Conservation (phyloP, 2,113 vertebrate species). For the Phoenicopterus ruber region DNA sequence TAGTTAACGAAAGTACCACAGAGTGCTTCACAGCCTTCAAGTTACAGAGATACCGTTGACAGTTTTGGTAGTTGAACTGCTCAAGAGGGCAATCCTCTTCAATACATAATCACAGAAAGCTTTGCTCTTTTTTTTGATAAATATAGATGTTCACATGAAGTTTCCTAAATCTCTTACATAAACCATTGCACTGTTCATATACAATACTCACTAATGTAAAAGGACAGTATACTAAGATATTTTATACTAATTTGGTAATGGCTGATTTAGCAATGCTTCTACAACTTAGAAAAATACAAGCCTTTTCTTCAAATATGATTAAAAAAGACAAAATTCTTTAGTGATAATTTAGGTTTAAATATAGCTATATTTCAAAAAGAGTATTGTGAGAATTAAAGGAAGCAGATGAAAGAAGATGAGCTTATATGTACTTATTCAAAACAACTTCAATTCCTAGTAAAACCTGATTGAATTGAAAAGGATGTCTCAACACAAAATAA, state of each 20-base stretch:
- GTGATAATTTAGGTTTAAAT: background rate
- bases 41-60: background rate
- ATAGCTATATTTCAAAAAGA: background rate
- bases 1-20: background rate
- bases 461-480: background rate
- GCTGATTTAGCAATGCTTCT: background rate
- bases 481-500: background rate
- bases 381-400: background rate
- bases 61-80: background rate
- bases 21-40: background rate
- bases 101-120: background rate
- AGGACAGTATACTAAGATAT: background rate
- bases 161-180: background rate
- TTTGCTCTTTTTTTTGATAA: background rate
- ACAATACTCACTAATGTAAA: background rate
- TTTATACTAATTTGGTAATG: background rate
- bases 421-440: background rate
- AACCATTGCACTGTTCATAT: background rate
- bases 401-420: background rate
- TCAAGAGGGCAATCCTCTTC: background rate
- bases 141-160: background rate
- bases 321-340: background rate
- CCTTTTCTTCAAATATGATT: background rate
- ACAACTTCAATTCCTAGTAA: background rate
- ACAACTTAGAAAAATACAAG: background rate